Base-by-base conservation (phyloP, 2,888 invertebrate species). In the Dendrolimus pini region DNA sequence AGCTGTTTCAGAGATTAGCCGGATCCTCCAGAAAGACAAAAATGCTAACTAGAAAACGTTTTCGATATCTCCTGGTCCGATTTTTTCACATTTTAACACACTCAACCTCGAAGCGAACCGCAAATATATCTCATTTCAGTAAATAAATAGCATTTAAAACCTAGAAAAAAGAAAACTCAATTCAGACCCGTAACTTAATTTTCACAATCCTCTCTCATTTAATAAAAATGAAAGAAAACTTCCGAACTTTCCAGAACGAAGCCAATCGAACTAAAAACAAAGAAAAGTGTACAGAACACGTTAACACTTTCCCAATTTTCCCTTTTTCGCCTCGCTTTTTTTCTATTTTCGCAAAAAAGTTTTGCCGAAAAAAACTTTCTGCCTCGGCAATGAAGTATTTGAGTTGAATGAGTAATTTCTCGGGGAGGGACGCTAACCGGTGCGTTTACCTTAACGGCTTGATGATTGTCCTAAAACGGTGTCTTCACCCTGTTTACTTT, bases 371-470 rank as follows among this genome's bases (percentile, higher is more conserved):
- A 47, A 47, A 47, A 47, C 9, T 47, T 47, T 47, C 9, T 10
- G 47, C 47, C 47, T 47, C 12, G 30, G 54, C 58, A 65, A 64
- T 57, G 54, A 55, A 58, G 60, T 56, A 55, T 62, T 57, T 58
- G 61, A 9, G 18, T 42, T 14, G 65, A 65, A 65, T 65, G 60
- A 58, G 58, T 62, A 63, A 64, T 65, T 47, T 57, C 58, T 41
- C 56, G 41, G 41, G 54, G 56, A 58, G 12, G 55, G 56, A 52
- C 55, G 54, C 54, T 58, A 58, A 57, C 58, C 55, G 53, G 41
- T 30, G 53, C 57, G 54, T 58, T 60, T 56, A 56, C 53, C 10
- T 56, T 54, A 55, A 60, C 54, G 55, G 54, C 54, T 53, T 54
- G 54, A 55, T 59, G 53, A 58, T 62, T 60, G 57, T 54, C 52